Conservation (phyloP, 2,113 vertebrate genomes). For the Pionites leucogaster region DNA sequence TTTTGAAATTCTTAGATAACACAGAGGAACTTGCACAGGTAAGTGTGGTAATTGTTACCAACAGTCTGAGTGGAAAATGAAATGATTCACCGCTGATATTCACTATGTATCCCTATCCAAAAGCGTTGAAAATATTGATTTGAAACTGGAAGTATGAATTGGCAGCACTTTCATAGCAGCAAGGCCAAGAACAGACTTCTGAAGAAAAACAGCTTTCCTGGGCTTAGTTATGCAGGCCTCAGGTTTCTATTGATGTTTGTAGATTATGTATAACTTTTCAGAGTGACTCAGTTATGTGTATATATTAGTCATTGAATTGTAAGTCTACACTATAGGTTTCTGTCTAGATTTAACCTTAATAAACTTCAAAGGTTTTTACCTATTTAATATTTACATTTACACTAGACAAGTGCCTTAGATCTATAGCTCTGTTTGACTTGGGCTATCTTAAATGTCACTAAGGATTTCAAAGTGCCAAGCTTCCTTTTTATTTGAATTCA, state of each 20-base stretch:
- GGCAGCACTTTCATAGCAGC: background rate
- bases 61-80: background rate
- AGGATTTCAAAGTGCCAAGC: background rate
- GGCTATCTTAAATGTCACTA: background rate
- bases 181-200: background rate
- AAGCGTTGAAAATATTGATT: slow-evolving; percentile 1
- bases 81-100: background rate
- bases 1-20: background rate
- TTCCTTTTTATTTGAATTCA: background rate
- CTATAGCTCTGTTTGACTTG: slow-evolving; percentile 15
- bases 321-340: background rate
- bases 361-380: background rate
- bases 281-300: background rate
- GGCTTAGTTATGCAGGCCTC: background rate
- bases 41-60: background rate
- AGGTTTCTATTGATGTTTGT: background rate
- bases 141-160: slow-evolving; percentile 3
- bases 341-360: background rate
- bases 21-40: background rate
- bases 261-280: slow-evolving; percentile 1
- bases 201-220: background rate
- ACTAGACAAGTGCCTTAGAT: background rate
- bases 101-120: background rate
- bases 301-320: background rate
- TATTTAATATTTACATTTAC: slow-evolving; percentile 15